Evolutionary conservation across 2,113 vertebrate species (phyloP).

Genomic region (Glaucidium brasilianum): DNA sequence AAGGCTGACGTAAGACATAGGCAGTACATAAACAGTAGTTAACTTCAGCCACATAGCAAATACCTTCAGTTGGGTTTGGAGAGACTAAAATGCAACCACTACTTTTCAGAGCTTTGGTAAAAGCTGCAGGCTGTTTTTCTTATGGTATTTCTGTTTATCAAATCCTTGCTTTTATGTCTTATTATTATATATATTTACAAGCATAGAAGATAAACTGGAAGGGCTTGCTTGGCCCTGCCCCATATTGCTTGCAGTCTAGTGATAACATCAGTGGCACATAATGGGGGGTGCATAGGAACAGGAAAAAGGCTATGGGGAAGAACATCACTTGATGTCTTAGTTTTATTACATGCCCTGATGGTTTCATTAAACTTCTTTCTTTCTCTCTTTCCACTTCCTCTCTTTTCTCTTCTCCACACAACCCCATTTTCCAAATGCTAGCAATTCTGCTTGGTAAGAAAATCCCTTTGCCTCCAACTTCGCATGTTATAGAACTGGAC

Average conservation of each 20-base stretch:
- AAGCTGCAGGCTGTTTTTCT: background rate
- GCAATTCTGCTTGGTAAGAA: background rate
- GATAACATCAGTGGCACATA: background rate
- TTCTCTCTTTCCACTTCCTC: background rate
- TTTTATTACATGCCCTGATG: background rate
- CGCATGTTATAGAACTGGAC: background rate
- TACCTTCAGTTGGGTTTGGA: background rate
- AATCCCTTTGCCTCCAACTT: background rate
- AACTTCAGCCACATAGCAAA: background rate
- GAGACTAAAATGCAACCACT: background rate
- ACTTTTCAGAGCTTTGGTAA: background rate
- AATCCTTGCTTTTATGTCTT: background rate
- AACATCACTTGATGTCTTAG: background rate
- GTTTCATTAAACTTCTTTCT: background rate
- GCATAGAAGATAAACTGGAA: background rate
- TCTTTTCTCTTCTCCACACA: background rate
- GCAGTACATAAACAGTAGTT: background rate
- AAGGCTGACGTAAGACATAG: background rate
- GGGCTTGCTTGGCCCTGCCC: background rate
- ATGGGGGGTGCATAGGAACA: background rate
- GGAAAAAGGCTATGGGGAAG: background rate
- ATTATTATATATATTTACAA: background rate
- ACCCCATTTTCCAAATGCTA: background rate
- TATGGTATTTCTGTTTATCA: background rate
- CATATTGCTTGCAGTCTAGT: background rate